Base-by-base conservation (phyloP, 1,140 invertebrate species). In the Diprion similis region DNA sequence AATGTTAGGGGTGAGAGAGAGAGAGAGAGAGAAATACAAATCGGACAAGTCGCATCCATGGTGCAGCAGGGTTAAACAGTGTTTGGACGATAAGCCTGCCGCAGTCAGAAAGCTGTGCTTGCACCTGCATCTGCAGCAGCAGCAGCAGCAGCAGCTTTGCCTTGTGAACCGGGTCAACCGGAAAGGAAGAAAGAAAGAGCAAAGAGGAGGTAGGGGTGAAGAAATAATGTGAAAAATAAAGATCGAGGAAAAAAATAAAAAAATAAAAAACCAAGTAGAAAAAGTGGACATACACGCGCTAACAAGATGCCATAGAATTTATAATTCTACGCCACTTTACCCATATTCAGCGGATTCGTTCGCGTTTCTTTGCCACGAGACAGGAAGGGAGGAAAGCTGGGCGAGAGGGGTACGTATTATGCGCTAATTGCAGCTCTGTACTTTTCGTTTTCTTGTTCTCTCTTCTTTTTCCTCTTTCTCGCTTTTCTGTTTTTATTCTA, bases 1-100 rank as follows among this genome's bases (percentile, higher is more conserved):
- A 6, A 37, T 6, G 24, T 37, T 37, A 0, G 74, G 65, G 68
- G 70, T 67, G 59, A 73, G 70, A 66, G 70, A 71, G 66, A 47
- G 66, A 64, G 64, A 51, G 47, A 66, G 51, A 51, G 66, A 10
- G n/a, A 45, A 15, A 6, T 15, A 65, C 18, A 66, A 15, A 66
- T 66, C 59, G 46, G 46, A 6, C 71, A 48, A 67, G 6, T 37
- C 24, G 24, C 24, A 1, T 37, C 24, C n/a, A n/a, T 37, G 24
- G 24, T 37, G 24, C 24, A 37, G 6, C 24, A 37, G 1, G 1
- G 24, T 59, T 59, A 15, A 59, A 59, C n/a, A 59, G 51, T 6
- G 24, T 37, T 0, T 0, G 51, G 51, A 59, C 51, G 24, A 37
- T 59, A 59, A 17, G 51, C 51, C n/a, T 17, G 11, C 9, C 6